Conservation (phyloP, 2,888 invertebrate species). For the Epicampocera succincta region DNA sequence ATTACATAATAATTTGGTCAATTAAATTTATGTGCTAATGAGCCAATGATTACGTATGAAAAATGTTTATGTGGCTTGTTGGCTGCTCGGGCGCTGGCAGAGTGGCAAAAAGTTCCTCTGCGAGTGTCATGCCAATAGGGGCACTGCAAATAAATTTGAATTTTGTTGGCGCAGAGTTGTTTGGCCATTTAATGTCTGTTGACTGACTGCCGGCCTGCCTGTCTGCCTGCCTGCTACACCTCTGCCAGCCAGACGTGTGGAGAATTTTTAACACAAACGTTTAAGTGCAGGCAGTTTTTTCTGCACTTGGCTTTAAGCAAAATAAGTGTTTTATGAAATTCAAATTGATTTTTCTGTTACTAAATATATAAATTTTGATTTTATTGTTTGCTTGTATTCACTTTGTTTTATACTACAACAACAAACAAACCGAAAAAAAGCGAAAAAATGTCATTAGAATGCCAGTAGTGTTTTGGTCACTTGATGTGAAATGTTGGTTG, state of each 20-base stretch:
- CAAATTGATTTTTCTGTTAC: slow-evolving; percentile 47
- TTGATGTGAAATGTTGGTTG: slow-evolving; percentile 30
- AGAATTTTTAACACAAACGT: slow-evolving; percentile 33
- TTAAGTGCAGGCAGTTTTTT: slow-evolving; percentile 19
- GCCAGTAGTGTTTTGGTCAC: slow-evolving; percentile 55
- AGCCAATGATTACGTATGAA: slow-evolving; percentile 75
- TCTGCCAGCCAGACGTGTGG: slow-evolving; percentile 51
- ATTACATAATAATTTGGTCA: slow-evolving; percentile 79
- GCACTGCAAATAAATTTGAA: slow-evolving; percentile 46
- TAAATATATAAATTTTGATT: background rate
- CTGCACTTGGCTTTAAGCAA: background rate
- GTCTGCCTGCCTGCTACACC: slow-evolving; percentile 19
- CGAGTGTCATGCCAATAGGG: background rate
- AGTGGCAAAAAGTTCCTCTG: slow-evolving; percentile 30
- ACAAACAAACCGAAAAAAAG: slow-evolving; percentile 9
- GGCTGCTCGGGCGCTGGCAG: slow-evolving; percentile 14
- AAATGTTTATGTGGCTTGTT: slow-evolving; percentile 47
- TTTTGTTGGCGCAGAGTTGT: slow-evolving; percentile 39
- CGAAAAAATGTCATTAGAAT: slow-evolving; percentile 56
- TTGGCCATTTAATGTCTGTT: slow-evolving; percentile 22
- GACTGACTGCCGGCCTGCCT: background rate
- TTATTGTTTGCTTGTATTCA: slow-evolving; percentile 4
- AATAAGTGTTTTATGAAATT: slow-evolving; percentile 53
- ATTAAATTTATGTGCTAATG: slow-evolving; percentile 77
- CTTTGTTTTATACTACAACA: slow-evolving; percentile 7